Conservation (phyloP, 2,888 invertebrate genomes). For the Gandaritis pyraliata region DNA sequence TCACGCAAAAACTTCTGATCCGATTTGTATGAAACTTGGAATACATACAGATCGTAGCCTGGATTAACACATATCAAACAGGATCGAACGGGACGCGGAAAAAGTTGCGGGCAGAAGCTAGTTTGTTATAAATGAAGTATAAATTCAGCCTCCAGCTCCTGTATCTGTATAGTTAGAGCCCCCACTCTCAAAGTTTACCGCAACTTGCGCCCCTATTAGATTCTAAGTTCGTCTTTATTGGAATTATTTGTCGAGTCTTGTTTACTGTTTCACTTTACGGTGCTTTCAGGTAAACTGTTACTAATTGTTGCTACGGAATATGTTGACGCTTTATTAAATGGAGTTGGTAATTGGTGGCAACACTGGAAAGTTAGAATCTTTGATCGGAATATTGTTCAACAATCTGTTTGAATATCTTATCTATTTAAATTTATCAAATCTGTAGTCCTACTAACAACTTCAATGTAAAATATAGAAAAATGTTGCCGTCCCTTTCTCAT, state of each 20-base stretch:
- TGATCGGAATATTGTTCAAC: slow-evolving; percentile 6
- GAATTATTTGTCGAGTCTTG: slow-evolving; percentile 34
- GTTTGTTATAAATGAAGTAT: too few species aligned
- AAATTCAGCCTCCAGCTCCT: too few species aligned
- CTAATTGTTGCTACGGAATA: slow-evolving; percentile 16
- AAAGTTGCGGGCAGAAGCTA: too few species aligned
- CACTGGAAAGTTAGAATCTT: not conserved
- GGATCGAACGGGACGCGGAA: too few species aligned
- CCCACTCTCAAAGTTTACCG: slow-evolving; percentile 12
- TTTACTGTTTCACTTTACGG: slow-evolving; percentile 11
- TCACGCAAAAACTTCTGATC: too few species aligned
- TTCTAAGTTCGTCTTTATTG: slow-evolving; percentile 47
- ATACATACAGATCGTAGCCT: too few species aligned
- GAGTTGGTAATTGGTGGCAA: slow-evolving; percentile 12
- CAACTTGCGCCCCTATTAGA: slow-evolving; percentile 41
- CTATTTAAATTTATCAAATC: too few species aligned
- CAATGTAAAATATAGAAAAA: too few species aligned
- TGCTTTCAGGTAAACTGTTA: slow-evolving; percentile 23
- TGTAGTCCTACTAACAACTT: too few species aligned
- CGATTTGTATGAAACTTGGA: too few species aligned
- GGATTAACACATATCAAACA: too few species aligned
- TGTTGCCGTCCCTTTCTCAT: too few species aligned
- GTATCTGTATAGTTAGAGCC: not conserved
- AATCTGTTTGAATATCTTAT: not conserved
- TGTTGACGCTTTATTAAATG: slow-evolving; percentile 14